These are phyloP conservation scores for Prunella strophiata DNA, from an alignment of 2,797 vertebrate genomes.

Conservation along the genomic window DNA sequence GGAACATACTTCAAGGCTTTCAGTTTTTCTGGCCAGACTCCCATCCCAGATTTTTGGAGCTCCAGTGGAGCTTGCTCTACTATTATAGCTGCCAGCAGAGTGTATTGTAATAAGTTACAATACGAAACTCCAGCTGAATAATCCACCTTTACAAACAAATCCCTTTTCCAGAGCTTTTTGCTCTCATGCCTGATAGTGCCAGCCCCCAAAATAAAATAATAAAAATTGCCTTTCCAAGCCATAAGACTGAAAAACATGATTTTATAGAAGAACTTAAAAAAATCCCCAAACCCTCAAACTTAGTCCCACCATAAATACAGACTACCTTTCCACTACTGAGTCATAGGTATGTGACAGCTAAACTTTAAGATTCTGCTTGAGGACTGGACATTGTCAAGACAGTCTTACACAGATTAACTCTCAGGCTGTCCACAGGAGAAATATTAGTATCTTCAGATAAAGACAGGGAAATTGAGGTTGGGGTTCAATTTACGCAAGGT, in stretches of 20 bases:
- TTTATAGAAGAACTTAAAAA: background rate
- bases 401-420: background rate
- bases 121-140: background rate
- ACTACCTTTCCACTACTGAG: background rate
- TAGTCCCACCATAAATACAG: background rate
- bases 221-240: background rate
- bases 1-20: conserved; percentile 58
- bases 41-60: conserved; percentile 33
- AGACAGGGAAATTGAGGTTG: conserved; percentile 7
- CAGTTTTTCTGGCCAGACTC: conserved; percentile 56
- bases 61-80: background rate
- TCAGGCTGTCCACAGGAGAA: background rate
- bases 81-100: conserved; percentile 3
- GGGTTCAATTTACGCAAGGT: conserved; percentile 32
- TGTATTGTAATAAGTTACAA: background rate
- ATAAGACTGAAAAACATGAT: background rate
- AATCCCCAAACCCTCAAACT: background rate
- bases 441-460: background rate
- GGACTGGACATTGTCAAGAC: conserved; percentile 28
- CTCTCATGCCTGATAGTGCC: background rate
- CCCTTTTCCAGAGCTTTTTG: background rate
- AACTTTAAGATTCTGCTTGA: background rate
- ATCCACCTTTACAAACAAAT: conserved; percentile 2
- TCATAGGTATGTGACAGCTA: background rate
- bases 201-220: background rate